Evolutionary conservation across 2,113 vertebrate genomes (phyloP).

Genomic region (Nycticorax nycticorax): DNA sequence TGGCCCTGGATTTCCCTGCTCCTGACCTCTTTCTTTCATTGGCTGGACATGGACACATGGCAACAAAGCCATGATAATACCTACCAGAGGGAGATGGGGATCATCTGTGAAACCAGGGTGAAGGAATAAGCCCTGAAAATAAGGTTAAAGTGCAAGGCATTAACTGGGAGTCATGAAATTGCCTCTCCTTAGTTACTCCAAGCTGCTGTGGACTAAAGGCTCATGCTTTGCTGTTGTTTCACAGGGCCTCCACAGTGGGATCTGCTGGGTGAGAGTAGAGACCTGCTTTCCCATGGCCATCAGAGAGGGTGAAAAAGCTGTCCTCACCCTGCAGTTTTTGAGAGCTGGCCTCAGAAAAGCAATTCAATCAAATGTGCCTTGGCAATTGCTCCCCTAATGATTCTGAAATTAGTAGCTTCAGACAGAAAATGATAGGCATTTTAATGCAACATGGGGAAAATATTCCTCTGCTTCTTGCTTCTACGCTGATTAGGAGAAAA

Average conservation of each 20-base stretch:
- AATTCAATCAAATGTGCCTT: background rate
- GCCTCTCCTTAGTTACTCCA: background rate
- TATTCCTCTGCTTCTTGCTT: conserved; percentile 6
- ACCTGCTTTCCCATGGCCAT: background rate
- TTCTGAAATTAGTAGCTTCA: conserved; percentile 57
- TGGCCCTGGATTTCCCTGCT: background rate
- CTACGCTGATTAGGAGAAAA: background rate
- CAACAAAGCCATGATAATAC: background rate
- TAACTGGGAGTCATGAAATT: background rate
- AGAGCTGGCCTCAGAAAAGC: background rate
- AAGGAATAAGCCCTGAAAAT: background rate
- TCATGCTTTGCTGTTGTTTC: background rate
- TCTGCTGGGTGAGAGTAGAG: background rate
- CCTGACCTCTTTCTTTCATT: background rate
- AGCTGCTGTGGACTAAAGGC: background rate
- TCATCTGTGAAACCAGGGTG: background rate
- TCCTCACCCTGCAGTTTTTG: background rate
- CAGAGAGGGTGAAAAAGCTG: background rate
- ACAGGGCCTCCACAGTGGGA: background rate
- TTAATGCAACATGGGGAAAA: conserved; percentile 16
- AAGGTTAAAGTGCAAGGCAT: background rate
- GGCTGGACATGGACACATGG: background rate
- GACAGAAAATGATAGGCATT: conserved; percentile 51
- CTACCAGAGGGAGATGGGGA: background rate
- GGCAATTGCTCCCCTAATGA: conserved; percentile 10